These are phyloP conservation scores for Drosophila cognata DNA, from an alignment of 2,888 invertebrate species.

Conservation along the genomic window DNA sequence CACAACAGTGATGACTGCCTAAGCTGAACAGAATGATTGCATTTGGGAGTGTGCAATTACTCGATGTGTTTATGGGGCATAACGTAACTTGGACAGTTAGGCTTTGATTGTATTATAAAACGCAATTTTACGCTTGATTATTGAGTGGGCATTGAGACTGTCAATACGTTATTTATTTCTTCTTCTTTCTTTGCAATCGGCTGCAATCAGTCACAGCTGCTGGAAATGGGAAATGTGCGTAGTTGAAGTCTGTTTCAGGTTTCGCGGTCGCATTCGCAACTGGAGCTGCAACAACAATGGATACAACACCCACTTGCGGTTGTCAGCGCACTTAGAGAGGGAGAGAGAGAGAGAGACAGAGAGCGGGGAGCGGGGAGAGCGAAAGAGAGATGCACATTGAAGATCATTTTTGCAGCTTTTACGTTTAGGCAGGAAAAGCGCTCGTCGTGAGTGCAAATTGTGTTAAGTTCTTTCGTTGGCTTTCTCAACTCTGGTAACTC, in stretches of 20 bases:
- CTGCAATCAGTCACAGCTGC: slow-evolving; percentile 15
- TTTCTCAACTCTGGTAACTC: slow-evolving; percentile 58
- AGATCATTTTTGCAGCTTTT: slow-evolving; percentile 64
- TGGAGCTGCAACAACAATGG: slow-evolving; percentile 66
- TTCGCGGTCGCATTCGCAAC: slow-evolving; percentile 75
- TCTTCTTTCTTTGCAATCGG: not conserved
- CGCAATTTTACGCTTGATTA: slow-evolving; percentile 37
- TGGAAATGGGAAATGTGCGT: slow-evolving; percentile 57
- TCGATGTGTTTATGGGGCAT: slow-evolving; percentile 3
- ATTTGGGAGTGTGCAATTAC: slow-evolving; percentile 3
- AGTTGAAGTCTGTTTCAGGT: slow-evolving; percentile 51
- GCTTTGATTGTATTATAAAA: slow-evolving; percentile 14
- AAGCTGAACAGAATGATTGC: not conserved
- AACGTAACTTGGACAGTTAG: slow-evolving; percentile 15
- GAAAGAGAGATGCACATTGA: not conserved
- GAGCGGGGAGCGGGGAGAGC: not conserved
- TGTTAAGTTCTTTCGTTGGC: slow-evolving; percentile 77
- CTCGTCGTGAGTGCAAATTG: slow-evolving; percentile 77
- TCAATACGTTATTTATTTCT: slow-evolving; percentile 19
- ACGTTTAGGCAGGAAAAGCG: slow-evolving; percentile 73
- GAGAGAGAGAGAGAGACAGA: slow-evolving; percentile 8
- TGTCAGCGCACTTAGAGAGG: slow-evolving; percentile 51
- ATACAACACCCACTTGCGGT: slow-evolving; percentile 73
- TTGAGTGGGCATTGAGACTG: slow-evolving; percentile 11
- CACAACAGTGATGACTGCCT: not conserved